These are phyloP conservation scores for Embiotoca jacksoni DNA, from an alignment of 2,113 vertebrate genomes.

Conservation along the genomic window DNA sequence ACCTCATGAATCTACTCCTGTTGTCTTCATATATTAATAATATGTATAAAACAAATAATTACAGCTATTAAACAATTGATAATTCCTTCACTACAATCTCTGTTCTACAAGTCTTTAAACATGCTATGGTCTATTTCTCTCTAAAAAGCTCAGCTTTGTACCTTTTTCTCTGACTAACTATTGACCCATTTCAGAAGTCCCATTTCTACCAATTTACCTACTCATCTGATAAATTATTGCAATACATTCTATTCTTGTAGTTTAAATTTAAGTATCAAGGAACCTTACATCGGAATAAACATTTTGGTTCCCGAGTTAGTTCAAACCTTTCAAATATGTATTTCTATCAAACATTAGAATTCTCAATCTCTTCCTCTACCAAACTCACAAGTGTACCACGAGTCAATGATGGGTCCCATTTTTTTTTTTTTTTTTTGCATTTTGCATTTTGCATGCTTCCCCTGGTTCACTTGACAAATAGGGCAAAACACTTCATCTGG, in stretches of 20 bases:
- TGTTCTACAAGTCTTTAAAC: not conserved
- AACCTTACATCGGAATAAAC: no score
- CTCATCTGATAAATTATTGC: not conserved
- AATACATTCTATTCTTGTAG: no score
- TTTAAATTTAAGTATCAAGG: no score
- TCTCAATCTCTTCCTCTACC: not conserved
- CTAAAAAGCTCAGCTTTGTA: not conserved
- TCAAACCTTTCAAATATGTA: not conserved
- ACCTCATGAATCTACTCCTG: not conserved
- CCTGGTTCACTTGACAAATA: no score
- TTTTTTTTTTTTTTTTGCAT: no score
- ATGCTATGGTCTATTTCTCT: not conserved
- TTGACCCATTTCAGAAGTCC: not conserved
- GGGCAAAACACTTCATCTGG: no score
- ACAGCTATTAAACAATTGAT: not conserved
- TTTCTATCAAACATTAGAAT: not conserved
- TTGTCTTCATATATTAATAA: not conserved
- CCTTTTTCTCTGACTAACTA: constrained; percentile 6
- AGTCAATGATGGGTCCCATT: not conserved
- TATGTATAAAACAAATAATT: not conserved
- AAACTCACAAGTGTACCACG: not conserved
- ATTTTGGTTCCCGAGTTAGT: no score
- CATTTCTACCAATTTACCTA: not conserved
- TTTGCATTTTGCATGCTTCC: no score
- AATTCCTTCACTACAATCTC: not conserved